Percentiles rank a stretch among this genome's conserved stretches.
phyloP scores from a whole-genome alignment of 2,888 invertebrate species.

The Pyralis farinalis region DNA sequence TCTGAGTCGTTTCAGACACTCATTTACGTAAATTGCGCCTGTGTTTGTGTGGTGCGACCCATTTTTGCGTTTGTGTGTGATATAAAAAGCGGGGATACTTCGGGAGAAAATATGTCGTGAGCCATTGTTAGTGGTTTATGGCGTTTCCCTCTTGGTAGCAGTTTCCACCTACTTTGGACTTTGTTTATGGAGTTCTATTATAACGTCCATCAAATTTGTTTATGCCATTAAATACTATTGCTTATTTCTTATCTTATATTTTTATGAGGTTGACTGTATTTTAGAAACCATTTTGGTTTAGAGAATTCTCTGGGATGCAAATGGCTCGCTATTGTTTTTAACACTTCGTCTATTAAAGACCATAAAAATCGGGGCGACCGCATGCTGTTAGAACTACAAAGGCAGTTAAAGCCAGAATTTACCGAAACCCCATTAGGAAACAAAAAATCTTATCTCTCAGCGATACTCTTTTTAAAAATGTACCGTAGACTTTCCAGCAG shows the following conservation, averaged over 20 bases:
- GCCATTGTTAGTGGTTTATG: slow-evolving; percentile 35
- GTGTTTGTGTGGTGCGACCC: slow-evolving; percentile 5
- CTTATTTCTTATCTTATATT: slow-evolving; percentile 11
- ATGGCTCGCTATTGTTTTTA: too few relatives aligned
- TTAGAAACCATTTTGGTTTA: not conserved
- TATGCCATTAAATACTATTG: slow-evolving; percentile 3
- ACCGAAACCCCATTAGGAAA: too few relatives aligned
- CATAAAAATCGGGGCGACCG: too few relatives aligned
- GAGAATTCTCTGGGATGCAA: too few relatives aligned
- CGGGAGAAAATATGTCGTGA: slow-evolving; percentile 31
- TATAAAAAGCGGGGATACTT: slow-evolving; percentile 23
- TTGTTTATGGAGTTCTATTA: slow-evolving; percentile 19
- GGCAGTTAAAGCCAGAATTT: too few relatives aligned
- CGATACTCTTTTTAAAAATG: too few relatives aligned
- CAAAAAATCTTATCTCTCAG: too few relatives aligned
- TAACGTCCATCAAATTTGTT: slow-evolving; percentile 11
- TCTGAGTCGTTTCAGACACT: slow-evolving; percentile 31
- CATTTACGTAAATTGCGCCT: slow-evolving; percentile 28
- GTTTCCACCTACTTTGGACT: slow-evolving; percentile 31
- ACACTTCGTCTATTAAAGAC: too few relatives aligned
- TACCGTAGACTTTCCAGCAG: too few relatives aligned
- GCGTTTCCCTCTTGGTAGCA: slow-evolving; percentile 23
- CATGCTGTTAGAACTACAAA: too few relatives aligned
- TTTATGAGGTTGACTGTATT: not conserved
- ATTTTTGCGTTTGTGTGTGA: slow-evolving; percentile 26